phyloP scores from a whole-genome alignment of 2,888 invertebrate species.

The Syritta pipiens region DNA sequence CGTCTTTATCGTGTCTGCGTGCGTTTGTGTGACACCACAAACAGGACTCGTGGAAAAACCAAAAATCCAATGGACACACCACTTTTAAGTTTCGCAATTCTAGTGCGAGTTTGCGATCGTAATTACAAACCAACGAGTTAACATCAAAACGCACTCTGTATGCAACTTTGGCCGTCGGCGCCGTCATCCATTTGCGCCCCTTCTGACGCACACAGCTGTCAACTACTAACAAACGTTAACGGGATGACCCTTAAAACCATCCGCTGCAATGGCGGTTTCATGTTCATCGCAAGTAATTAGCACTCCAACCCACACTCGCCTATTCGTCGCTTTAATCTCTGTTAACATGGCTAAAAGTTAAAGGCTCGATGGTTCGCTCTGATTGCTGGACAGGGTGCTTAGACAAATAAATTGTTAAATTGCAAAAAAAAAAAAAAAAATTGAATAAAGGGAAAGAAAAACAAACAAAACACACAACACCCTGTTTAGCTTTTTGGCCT shows the following conservation, averaged over 20 bases:
- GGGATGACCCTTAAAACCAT: conserved; percentile 23
- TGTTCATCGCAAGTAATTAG: conserved; percentile 51
- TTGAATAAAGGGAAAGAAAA: too few species aligned
- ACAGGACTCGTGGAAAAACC: too few species aligned
- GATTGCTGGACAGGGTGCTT: neutral
- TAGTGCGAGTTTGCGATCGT: neutral
- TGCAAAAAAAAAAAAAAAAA: too few species aligned
- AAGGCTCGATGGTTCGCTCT: neutral
- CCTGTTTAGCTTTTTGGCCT: neutral
- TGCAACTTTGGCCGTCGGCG: too few species aligned
- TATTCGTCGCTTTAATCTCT: conserved; percentile 28
- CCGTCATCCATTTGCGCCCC: neutral
- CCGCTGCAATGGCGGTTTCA: conserved; percentile 35
- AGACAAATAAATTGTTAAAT: conserved; percentile 12
- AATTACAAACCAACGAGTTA: neutral
- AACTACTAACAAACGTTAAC: conserved; percentile 25
- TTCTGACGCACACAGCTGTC: conserved; percentile 11
- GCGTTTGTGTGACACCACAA: too few species aligned
- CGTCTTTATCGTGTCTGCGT: neutral
- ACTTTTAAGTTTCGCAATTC: neutral
- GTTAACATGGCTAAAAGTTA: conserved; percentile 23
- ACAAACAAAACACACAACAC: too few species aligned
- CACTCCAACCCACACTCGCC: neutral
- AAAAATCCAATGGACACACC: neutral
- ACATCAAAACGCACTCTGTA: conserved; percentile 5